Percentiles rank a stretch among this genome's conserved stretches.
These are phyloP conservation scores for Biston betularia DNA, from an alignment of 2,888 invertebrate genomes.

Conservation along the genomic window DNA sequence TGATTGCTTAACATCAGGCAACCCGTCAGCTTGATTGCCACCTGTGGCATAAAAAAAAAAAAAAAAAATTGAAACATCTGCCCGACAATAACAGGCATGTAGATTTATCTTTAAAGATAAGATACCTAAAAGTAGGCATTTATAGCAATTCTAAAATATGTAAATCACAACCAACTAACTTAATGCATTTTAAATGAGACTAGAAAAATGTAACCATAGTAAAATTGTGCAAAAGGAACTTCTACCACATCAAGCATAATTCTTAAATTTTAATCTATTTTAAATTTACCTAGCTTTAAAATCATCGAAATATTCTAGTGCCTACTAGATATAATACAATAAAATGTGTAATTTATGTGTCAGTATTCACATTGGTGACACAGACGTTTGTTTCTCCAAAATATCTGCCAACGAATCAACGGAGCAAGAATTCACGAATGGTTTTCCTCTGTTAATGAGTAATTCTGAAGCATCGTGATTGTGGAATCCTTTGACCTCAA, in stretches of 20 bases:
- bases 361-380: not conserved
- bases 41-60: too few relatives aligned
- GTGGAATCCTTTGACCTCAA: constrained; percentile 71
- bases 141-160: not conserved
- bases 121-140: not conserved
- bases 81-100: too few relatives aligned
- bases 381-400: constrained; percentile 30
- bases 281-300: not conserved
- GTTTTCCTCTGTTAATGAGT: constrained; percentile 62
- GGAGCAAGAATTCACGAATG: constrained; percentile 38
- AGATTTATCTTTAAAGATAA: not conserved
- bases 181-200: not conserved
- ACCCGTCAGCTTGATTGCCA: too few relatives aligned
- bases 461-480: constrained; percentile 76
- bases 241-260: constrained; percentile 4
- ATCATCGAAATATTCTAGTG: not conserved
- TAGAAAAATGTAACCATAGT: not conserved
- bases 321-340: too few relatives aligned
- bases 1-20: too few relatives aligned
- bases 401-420: constrained; percentile 44
- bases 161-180: constrained; percentile 21
- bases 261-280: not conserved
- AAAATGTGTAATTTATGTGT: too few relatives aligned
- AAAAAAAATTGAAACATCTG: too few relatives aligned
- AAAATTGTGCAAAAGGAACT: constrained; percentile 4